Evolutionary conservation across 2,113 vertebrate species (phyloP), one percentile per base, ranked within the genome.

Genomic region (Eleginops maclovinus): DNA sequence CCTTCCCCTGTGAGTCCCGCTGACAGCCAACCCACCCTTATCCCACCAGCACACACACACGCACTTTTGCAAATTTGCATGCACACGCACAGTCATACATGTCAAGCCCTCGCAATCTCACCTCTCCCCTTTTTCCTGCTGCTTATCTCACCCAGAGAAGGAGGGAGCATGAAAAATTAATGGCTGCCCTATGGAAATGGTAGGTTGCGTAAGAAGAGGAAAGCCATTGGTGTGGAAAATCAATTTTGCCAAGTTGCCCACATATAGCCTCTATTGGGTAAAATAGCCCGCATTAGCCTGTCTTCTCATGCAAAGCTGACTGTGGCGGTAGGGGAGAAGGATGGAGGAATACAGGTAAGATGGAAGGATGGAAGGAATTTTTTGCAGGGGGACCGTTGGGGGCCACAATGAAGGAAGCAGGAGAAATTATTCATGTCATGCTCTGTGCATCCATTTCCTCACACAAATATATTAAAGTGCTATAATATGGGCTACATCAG

Each of bases 201-300:
- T 82, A 70, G 28, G 80, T 73, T 86, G 82, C 50, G 61, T 77
- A 74, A 83, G 84, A 87, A 87, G 77, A 80, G 77, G 62, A 49
- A 79, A 89, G 80, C 85, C 85, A 88, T 83, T 85, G 79, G 83
- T 77, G 91, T 91, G 91, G 90, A 94, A 94, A 94, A 94, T 93
- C 91, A 90, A 89, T 94, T 92, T 87, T n/a, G 3, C 83, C 81
- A 47, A 79, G 81, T 91, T 41, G 77, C 78, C 65, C 67, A 92
- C 77, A 75, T 85, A 87, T 64, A 87, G 82, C 78, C 84, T 68
- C 67, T 70, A 56, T 82, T 82, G 79, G 92, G 77, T 90, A 88
- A 85, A 90, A 86, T 82, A 78, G 84, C 66, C 76, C 67, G 76
- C 81, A 89, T 91, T 92, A 92, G 74, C 80, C 72, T 62, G 79